Conservation (phyloP, 1,140 invertebrate species). For the Sycobia sp. region DNA sequence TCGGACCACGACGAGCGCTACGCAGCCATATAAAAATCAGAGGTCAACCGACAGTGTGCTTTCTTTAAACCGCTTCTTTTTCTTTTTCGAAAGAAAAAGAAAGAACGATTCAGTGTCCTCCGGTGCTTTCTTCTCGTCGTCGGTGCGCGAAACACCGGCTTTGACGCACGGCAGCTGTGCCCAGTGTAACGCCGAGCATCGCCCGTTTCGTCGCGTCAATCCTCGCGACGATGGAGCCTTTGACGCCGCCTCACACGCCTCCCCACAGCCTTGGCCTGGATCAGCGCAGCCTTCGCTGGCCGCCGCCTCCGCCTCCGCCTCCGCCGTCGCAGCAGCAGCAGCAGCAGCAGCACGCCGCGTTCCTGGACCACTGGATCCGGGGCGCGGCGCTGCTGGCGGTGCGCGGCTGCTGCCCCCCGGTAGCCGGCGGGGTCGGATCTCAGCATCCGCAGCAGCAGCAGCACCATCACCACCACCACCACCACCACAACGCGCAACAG, state of each 20-base stretch:
- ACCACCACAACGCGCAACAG: constrained; percentile 48
- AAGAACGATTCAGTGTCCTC: too few relatives aligned
- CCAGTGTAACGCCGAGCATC: too few relatives aligned
- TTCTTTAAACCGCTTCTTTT: too few relatives aligned
- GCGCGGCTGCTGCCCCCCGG: constrained; percentile 47
- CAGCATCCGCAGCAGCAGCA: too few relatives aligned
- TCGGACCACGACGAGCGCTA: too few relatives aligned
- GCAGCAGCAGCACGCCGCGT: constrained; percentile 52
- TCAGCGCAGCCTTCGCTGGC: constrained; percentile 31
- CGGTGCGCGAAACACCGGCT: too few relatives aligned
- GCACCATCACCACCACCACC: constrained; percentile 43
- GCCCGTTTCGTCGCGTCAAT: too few relatives aligned
- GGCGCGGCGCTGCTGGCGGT: constrained; percentile 67
- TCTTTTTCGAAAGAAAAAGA: too few relatives aligned
- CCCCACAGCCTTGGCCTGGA: constrained; percentile 52
- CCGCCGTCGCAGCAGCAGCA: constrained; percentile 36
- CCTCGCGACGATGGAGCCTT: constrained; percentile 49
- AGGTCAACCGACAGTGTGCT: too few relatives aligned
- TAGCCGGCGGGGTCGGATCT: constrained; percentile 9
- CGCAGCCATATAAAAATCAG: too few relatives aligned
- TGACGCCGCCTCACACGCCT: constrained; percentile 76
- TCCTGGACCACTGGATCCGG: constrained; percentile 75
- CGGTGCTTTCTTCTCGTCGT: too few relatives aligned
- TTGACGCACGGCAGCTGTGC: too few relatives aligned
- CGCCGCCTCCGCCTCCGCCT: constrained; percentile 24